phyloP scores from a whole-genome alignment of 1,140 invertebrate genomes.

The Drosophila albomicans region DNA sequence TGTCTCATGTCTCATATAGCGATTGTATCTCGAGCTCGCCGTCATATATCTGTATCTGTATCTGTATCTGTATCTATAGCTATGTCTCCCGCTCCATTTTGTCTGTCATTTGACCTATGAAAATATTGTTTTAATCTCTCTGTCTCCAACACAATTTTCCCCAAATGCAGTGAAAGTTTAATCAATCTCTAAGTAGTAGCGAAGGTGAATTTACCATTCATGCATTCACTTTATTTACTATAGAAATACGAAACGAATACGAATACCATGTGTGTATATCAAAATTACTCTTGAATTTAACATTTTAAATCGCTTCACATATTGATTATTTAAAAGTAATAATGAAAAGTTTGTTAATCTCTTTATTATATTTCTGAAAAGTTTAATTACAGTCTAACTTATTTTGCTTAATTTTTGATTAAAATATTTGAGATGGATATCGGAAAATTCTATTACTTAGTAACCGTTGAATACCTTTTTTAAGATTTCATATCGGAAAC shows the following conservation, averaged over 20 bases:
- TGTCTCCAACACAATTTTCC: slow-evolving; percentile 44
- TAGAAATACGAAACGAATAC: background rate
- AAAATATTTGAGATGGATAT: too few species aligned
- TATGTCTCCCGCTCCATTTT: slow-evolving; percentile 42
- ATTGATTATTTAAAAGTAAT: background rate
- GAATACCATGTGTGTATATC: background rate
- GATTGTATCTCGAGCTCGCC: slow-evolving; percentile 33
- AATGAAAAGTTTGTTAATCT: too few species aligned
- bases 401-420: too few species aligned
- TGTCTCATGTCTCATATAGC: slow-evolving; percentile 25
- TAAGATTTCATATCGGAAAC: too few species aligned
- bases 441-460: too few species aligned
- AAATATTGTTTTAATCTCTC: slow-evolving; percentile 77
- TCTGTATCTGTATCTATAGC: slow-evolving; percentile 33
- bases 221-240: slow-evolving; percentile 1
- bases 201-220: slow-evolving; percentile 4
- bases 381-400: too few species aligned
- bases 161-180: slow-evolving; percentile 60
- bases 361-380: background rate
- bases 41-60: slow-evolving; percentile 47
- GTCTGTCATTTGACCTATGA: slow-evolving; percentile 76
- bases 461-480: too few species aligned
- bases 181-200: slow-evolving; percentile 40
- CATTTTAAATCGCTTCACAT: background rate
- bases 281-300: background rate